Evolutionary conservation across 2,797 vertebrate species (phyloP), one percentile per base, ranked within the genome.

Genomic region (Carduelis carduelis): DNA sequence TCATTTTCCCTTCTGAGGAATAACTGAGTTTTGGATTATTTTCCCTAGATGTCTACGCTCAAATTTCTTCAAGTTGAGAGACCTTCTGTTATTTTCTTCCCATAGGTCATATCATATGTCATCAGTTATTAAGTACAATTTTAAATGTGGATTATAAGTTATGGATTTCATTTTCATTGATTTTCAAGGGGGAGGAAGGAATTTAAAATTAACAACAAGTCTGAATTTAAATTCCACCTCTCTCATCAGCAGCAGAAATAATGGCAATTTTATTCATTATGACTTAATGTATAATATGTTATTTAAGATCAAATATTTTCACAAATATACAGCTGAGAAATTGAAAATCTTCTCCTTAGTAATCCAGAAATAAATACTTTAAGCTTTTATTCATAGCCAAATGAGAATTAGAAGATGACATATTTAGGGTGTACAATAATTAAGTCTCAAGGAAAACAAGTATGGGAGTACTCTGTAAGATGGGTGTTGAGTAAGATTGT

Each of bases 11-110:
- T 94, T 95, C 89, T 84, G 86, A 94, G 83, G 74, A 87, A 80
- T 88, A 91, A 84, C 89, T 64, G 83, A 68, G 68, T 90, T 96
- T 95, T 89, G 89, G 93, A 87, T 96, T 96, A 90, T 96, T 97
- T 91, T 77, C 77, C 91, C 89, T 82, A 74, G 64, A 91, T 83
- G 68, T 91, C 80, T 84, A 47, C 1, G 8, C 39, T 93, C 84
- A 71, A 88, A 83, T 93, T 93, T 90, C 76, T 94, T 88, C n/a
- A 68, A 91, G 69, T 55, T 81, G 76, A 88, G 87, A 94, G 74
- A 50, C 56, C 61, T 93, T 86, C 79, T 88, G 66, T 91, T 90
- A 74, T 94, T 95, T 91, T 76, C 47, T 91, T 52, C 66, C 63
- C 64, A 71, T 18, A 83, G 94, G 85, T 95, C 91, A 66, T 60